Conservation (phyloP, 2,797 vertebrate genomes). For the Lemur catta region DNA sequence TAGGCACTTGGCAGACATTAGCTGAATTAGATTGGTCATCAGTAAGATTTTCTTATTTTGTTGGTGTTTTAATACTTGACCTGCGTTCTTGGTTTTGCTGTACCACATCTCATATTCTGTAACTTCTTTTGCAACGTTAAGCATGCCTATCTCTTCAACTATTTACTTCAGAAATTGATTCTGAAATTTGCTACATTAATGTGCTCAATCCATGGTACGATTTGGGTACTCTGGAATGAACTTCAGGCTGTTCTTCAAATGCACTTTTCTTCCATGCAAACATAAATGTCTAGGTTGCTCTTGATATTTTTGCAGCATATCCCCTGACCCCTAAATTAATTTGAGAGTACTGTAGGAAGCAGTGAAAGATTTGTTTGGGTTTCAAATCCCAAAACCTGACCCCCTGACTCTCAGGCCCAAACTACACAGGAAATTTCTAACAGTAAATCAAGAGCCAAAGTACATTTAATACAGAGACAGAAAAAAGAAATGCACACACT, state of each 20-base stretch:
- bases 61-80: neutral
- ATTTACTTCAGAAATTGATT: conserved; percentile 18
- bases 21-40: neutral
- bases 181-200: neutral
- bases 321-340: conserved; percentile 64
- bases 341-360: conserved; percentile 56
- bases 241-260: neutral
- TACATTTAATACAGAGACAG: conserved; percentile 6
- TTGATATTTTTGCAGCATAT: conserved; percentile 61
- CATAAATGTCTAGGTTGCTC: conserved; percentile 39
- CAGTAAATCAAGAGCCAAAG: conserved; percentile 67
- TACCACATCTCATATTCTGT: neutral
- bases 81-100: neutral
- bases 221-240: neutral
- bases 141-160: neutral
- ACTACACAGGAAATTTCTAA: conserved; percentile 74
- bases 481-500: neutral
- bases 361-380: conserved; percentile 64
- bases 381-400: conserved; percentile 63
- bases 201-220: neutral
- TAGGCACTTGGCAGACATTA: neutral
- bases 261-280: neutral
- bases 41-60: neutral
- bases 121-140: neutral
- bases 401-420: conserved; percentile 50